Percentiles rank a stretch among this genome's conserved stretches.
Conservation (phyloP, 92 coral and sea anemone genomes). For the Epizoanthus ramosus region DNA sequence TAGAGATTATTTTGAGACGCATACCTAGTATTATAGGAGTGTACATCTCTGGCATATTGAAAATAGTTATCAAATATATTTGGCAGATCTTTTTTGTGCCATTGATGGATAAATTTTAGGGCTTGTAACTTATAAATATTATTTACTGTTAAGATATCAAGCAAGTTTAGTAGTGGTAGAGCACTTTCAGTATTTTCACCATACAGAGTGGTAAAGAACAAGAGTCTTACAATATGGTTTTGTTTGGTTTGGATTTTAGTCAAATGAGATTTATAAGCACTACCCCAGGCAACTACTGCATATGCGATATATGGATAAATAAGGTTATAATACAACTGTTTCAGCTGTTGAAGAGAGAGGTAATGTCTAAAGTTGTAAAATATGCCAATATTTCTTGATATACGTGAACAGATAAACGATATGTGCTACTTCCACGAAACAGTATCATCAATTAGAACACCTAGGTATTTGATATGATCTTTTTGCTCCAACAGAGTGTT, state of each 20-base stretch:
- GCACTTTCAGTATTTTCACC: conserved; percentile 54
- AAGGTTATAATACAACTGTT: conserved; percentile 39
- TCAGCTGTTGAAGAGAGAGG: conserved; percentile 18
- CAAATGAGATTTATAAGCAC: conserved; percentile 46
- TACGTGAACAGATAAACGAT: not conserved
- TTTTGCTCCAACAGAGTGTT: not conserved
- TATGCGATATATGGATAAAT: conserved; percentile 49
- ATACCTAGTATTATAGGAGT: too few relatives aligned
- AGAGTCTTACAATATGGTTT: conserved; percentile 35
- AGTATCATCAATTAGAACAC: not conserved
- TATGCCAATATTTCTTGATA: too few relatives aligned
- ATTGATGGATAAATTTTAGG: too few relatives aligned
- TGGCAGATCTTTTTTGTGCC: too few relatives aligned
- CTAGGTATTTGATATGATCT: too few relatives aligned
- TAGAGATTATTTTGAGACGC: too few relatives aligned
- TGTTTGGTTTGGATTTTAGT: conserved; percentile 48
- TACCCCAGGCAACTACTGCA: conserved; percentile 51
- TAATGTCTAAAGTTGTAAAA: conserved; percentile 45
- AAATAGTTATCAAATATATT: too few relatives aligned
- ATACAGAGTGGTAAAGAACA: conserved; percentile 37
- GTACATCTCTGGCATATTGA: too few relatives aligned
- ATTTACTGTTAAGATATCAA: conserved; percentile 36
- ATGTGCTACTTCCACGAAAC: not conserved
- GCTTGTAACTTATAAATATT: conserved; percentile 1
- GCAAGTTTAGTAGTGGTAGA: conserved; percentile 18